These are phyloP conservation scores for Lepus townsendii DNA, from an alignment of 2,797 vertebrate species.

Conservation along the genomic window DNA sequence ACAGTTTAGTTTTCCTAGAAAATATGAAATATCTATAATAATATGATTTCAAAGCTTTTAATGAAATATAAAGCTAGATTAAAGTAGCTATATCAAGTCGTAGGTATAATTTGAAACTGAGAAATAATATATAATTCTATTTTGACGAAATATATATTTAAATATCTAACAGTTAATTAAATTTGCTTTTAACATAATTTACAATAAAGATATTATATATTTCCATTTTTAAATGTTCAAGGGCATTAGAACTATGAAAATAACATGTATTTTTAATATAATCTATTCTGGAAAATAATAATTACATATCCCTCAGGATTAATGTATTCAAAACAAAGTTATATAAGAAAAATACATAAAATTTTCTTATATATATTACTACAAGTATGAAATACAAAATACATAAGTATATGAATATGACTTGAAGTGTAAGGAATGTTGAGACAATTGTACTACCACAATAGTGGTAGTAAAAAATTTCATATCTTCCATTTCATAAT, in stretches of 20 bases:
- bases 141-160: conserved; percentile 50
- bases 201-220: conserved; percentile 62
- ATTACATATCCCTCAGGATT: conserved; percentile 17
- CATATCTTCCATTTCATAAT: conserved; percentile 17
- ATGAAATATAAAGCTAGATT: conserved; percentile 68
- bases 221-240: conserved; percentile 68
- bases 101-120: conserved; percentile 68
- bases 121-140: conserved; percentile 71
- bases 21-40: conserved; percentile 67
- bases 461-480: conserved; percentile 9
- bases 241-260: conserved; percentile 50
- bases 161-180: conserved; percentile 46
- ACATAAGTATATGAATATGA: conserved; percentile 37
- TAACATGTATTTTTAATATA: conserved; percentile 39
- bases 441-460: not conserved
- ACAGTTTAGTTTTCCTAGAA: conserved; percentile 64
- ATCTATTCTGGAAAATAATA: conserved; percentile 62
- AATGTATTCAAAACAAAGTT: conserved; percentile 56
- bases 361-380: conserved; percentile 15
- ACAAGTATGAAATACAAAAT: conserved; percentile 52
- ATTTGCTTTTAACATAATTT: conserved; percentile 68
- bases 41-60: conserved; percentile 71
- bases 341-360: conserved; percentile 36
- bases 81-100: conserved; percentile 68
- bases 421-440: conserved; percentile 26